A percentile compares a stretch with the other conserved stretches of the same genome.
Conservation (phyloP, 35 echinoderm and acorn worm genomes). For the Strongylocentrotus purpuratus region DNA sequence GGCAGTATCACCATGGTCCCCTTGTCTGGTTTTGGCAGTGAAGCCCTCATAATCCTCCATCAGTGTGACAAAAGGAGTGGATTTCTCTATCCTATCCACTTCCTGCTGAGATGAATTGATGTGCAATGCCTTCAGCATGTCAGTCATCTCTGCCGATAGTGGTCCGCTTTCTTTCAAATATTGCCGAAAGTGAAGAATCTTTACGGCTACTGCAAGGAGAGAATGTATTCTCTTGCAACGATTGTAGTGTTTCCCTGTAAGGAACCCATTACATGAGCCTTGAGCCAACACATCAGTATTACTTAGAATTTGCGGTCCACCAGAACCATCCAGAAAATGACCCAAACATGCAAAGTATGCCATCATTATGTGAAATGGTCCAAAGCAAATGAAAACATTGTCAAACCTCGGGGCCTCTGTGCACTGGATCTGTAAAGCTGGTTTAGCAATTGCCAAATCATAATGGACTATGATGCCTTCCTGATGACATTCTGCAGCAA, state of each 20-base stretch:
- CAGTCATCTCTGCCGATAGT: not conserved
- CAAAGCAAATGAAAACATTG: slow-evolving; percentile 53
- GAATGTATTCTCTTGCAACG: slow-evolving; percentile 50
- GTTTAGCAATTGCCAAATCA: slow-evolving; percentile 51
- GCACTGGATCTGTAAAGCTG: slow-evolving; percentile 46
- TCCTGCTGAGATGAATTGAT: not conserved
- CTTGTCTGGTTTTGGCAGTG: not conserved
- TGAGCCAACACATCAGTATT: slow-evolving; percentile 40
- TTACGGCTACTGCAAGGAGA: slow-evolving; percentile 45
- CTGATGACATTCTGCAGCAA: slow-evolving; percentile 53
- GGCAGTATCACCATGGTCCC: slow-evolving; percentile 45
- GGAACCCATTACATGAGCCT: slow-evolving; percentile 56
- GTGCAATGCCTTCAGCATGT: not conserved
- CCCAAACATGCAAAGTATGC: slow-evolving; percentile 36
- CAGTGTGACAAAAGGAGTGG: not conserved
- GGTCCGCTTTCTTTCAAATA: slow-evolving; percentile 16
- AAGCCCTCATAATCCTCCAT: slow-evolving; percentile 24
- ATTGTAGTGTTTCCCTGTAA: slow-evolving; percentile 53
- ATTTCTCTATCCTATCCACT: not conserved
- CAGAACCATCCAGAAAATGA: slow-evolving; percentile 43
- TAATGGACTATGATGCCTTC: slow-evolving; percentile 24
- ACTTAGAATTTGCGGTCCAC: slow-evolving; percentile 48
- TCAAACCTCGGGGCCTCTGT: slow-evolving; percentile 43
- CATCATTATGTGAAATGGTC: slow-evolving; percentile 56
- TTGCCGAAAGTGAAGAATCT: slow-evolving; percentile 50